Evolutionary conservation across 2,888 invertebrate genomes (phyloP).

Genomic region (Platypus cylindrus): DNA sequence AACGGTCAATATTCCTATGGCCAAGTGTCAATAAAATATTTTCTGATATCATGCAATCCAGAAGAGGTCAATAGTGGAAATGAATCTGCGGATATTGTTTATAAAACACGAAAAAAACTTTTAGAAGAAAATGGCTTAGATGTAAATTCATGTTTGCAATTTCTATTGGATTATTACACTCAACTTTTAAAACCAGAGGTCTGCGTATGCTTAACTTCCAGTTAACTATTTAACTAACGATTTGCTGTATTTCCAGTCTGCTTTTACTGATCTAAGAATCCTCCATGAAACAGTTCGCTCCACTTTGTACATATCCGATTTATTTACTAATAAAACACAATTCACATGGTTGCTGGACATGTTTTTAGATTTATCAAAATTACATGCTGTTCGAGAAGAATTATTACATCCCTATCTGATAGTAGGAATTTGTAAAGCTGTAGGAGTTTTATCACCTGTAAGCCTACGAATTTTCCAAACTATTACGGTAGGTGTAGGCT

Average conservation of each 20-base stretch:
- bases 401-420: constrained; percentile 58
- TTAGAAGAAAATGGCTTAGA: constrained; percentile 57
- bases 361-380: constrained; percentile 50
- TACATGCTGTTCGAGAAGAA: constrained; percentile 63
- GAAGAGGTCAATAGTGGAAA: constrained; percentile 37
- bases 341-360: constrained; percentile 69
- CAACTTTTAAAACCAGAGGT: constrained; percentile 55
- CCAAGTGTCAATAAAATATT: constrained; percentile 50
- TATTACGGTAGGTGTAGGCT: not conserved
- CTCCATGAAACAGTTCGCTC: constrained; percentile 49
- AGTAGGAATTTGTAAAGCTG: constrained; percentile 54
- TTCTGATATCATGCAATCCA: constrained; percentile 45
- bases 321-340: constrained; percentile 62
- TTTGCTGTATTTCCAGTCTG: constrained; percentile 24
- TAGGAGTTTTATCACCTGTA: constrained; percentile 50
- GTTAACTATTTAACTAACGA: not conserved
- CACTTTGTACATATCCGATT: constrained; percentile 60
- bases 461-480: constrained; percentile 15
- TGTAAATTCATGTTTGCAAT: constrained; percentile 83
- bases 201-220: constrained; percentile 17
- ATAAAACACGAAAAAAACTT: constrained; percentile 31
- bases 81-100: constrained; percentile 21
- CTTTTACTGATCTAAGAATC: constrained; percentile 34
- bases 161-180: constrained; percentile 80
- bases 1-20: constrained; percentile 42